These are phyloP conservation scores for Crambe crambe DNA, from an alignment of 37 sponge, comb jelly and placozoan species.

Conservation along the genomic window DNA sequence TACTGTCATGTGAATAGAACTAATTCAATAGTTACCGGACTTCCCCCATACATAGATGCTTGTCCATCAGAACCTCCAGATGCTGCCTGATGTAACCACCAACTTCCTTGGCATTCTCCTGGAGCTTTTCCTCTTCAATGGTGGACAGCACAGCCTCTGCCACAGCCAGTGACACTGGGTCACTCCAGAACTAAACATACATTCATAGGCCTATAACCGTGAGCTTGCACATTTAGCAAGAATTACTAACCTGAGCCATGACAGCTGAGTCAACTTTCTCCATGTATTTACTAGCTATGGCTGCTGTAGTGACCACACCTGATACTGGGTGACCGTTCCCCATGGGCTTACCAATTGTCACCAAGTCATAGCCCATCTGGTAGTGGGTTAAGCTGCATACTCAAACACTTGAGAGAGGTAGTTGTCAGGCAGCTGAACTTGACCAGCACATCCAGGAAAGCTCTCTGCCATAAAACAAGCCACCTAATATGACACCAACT, in stretches of 20 bases:
- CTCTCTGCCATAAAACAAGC: constrained; percentile 81
- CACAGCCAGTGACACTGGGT: constrained; percentile 84
- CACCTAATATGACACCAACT: constrained; percentile 45
- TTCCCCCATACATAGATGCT: constrained; percentile 77
- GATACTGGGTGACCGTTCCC: constrained; percentile 95
- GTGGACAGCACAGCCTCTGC: constrained; percentile 84
- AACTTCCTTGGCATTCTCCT: constrained; percentile 66
- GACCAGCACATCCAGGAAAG: constrained; percentile 85
- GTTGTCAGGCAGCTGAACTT: constrained; percentile 70
- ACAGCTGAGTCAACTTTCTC: constrained; percentile 1
- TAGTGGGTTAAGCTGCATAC: constrained; percentile 72
- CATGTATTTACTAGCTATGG: constrained; percentile 63
- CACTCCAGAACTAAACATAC: constrained; percentile 70
- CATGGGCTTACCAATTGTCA: constrained; percentile 95
- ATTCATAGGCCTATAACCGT: background rate
- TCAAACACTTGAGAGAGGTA: constrained; percentile 80
- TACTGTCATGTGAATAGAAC: background rate
- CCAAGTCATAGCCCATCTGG: no score
- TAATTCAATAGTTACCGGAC: constrained; percentile 60
- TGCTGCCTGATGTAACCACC: constrained; percentile 69
- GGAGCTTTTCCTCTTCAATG: constrained; percentile 74
- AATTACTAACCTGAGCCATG: constrained; percentile 30
- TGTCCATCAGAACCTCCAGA: constrained; percentile 49
- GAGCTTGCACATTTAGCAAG: background rate
- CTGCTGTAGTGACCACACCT: constrained; percentile 74